phyloP scores from a whole-genome alignment of 1,140 invertebrate genomes.

The Heterodera schachtii region DNA sequence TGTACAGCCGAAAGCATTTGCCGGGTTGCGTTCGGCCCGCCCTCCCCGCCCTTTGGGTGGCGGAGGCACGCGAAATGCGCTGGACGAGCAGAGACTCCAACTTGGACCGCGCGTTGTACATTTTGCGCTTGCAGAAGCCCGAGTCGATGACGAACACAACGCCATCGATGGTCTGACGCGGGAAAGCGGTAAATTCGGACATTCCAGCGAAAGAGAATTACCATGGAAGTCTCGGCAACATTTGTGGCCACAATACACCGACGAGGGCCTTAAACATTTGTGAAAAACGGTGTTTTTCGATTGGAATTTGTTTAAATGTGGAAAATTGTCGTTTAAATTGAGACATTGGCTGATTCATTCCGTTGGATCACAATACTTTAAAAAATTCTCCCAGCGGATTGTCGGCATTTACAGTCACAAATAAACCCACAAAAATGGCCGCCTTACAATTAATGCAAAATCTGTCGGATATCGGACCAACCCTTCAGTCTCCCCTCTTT shows the following conservation, averaged over 20 bases:
- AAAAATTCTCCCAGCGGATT: too few relatives aligned
- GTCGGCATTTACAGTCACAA: too few relatives aligned
- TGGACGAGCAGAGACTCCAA: conserved; percentile 69
- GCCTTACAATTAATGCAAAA: too few relatives aligned
- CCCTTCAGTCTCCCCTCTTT: too few relatives aligned
- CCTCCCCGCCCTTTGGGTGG: conserved; percentile 86
- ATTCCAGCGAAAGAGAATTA: background rate
- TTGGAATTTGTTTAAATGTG: too few relatives aligned
- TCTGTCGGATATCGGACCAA: too few relatives aligned
- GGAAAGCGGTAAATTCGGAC: conserved; percentile 68
- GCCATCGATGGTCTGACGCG: conserved; percentile 88
- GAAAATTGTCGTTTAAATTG: too few relatives aligned
- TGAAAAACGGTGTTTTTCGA: too few relatives aligned
- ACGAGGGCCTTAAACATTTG: background rate
- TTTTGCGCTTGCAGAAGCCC: conserved; percentile 99
- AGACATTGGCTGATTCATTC: too few relatives aligned
- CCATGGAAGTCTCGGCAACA: conserved; percentile 23
- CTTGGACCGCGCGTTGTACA: conserved; percentile 92
- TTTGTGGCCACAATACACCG: conserved; percentile 72
- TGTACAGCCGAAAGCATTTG: conserved; percentile 97
- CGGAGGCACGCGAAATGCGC: conserved; percentile 94
- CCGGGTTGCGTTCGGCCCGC: conserved; percentile 93
- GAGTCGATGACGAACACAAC: conserved; percentile 99
- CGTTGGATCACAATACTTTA: too few relatives aligned
- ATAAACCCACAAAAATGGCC: too few relatives aligned